Conservation (phyloP, 1,140 invertebrate species). For the Aphaenogaster rudis region DNA sequence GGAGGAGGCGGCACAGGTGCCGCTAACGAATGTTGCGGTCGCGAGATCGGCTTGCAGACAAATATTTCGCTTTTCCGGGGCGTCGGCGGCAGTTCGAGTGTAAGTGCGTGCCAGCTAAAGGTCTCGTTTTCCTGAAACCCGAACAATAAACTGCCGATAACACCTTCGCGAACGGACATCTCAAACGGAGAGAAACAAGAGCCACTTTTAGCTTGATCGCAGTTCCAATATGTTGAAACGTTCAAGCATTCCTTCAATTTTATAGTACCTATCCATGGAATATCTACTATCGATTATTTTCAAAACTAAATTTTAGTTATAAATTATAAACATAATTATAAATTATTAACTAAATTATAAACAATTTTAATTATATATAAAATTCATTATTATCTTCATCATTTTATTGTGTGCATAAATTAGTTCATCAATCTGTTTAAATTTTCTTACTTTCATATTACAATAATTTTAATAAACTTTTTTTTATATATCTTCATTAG, state of each 20-base stretch:
- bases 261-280: not conserved
- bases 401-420: not conserved
- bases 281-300: not conserved
- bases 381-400: not conserved
- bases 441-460: conserved; percentile 1
- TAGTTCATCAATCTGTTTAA: not conserved
- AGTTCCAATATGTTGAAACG: not conserved
- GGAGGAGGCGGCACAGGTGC: conserved; percentile 53
- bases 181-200: not conserved
- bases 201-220: not conserved
- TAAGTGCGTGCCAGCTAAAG: conserved; percentile 84
- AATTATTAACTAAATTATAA: too few species aligned
- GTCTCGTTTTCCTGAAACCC: conserved; percentile 81
- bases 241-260: not conserved
- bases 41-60: conserved; percentile 65
- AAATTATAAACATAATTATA: too few species aligned
- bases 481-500: not conserved
- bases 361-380: too few species aligned
- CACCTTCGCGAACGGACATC: not conserved
- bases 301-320: not conserved
- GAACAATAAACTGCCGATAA: not conserved
- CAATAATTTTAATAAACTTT: not conserved
- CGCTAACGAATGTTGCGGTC: conserved; percentile 53
- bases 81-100: conserved; percentile 81
- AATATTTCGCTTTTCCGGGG: conserved; percentile 73